A percentile compares a stretch with the other conserved stretches of the same genome.
Evolutionary conservation across 2,888 invertebrate species (phyloP).

Genomic region (Xylophagus ater): DNA sequence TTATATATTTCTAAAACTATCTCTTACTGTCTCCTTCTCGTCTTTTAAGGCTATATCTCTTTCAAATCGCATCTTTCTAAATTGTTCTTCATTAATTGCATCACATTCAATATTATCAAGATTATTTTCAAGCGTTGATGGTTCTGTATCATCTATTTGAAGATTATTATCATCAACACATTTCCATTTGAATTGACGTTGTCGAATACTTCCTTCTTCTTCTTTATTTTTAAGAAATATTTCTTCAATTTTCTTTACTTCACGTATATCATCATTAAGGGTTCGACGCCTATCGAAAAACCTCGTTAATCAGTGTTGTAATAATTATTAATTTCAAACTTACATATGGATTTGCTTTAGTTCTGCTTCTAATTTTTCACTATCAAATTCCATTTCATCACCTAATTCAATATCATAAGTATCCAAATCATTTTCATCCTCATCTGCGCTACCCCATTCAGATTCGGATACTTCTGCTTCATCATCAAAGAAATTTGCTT

Average conservation of each 20-base stretch:
- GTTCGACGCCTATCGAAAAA: conserved; percentile 56
- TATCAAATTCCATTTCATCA: conserved; percentile 72
- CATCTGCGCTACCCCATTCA: conserved; percentile 81
- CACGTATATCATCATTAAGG: conserved; percentile 77
- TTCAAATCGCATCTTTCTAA: conserved; percentile 69
- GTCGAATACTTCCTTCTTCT: conserved; percentile 63
- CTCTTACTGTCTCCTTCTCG: too few species aligned
- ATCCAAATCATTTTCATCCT: conserved; percentile 71
- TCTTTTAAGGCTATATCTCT: conserved; percentile 62
- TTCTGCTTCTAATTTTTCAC: conserved; percentile 63
- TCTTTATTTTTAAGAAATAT: conserved; percentile 81
- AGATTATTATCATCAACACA: conserved; percentile 53
- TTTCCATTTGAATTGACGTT: conserved; percentile 77
- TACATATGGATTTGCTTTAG: conserved; percentile 78
- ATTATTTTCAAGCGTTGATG: conserved; percentile 41
- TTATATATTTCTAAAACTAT: too few species aligned
- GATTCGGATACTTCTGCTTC: conserved; percentile 90
- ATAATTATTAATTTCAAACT: conserved; percentile 28
- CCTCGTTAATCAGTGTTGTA: background rate
- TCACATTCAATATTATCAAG: conserved; percentile 41
- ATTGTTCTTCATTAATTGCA: conserved; percentile 65
- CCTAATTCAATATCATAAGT: conserved; percentile 73
- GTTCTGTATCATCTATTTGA: conserved; percentile 29
- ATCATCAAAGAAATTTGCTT: conserved; percentile 64
- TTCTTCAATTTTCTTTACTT: conserved; percentile 75